phyloP scores from a whole-genome alignment of 2,888 invertebrate species.

The Diarsia dahlii region DNA sequence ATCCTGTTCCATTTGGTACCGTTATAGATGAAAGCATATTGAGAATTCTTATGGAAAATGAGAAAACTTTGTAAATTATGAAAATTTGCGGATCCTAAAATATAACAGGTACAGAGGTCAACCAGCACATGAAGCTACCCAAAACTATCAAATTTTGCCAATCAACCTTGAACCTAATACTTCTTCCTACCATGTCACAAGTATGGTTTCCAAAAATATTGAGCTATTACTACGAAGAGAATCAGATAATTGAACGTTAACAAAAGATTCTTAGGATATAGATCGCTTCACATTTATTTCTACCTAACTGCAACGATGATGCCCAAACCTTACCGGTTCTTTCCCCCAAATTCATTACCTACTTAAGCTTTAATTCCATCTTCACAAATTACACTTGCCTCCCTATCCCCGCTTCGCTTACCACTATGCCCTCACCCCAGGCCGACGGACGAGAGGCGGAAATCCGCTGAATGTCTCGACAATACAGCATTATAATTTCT shows the following conservation, averaged over 20 bases:
- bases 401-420: constrained; percentile 27
- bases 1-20: background rate
- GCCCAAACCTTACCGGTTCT: background rate
- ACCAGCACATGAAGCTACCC: no score
- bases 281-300: background rate
- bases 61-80: background rate
- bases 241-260: background rate
- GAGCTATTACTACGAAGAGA: background rate
- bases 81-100: background rate
- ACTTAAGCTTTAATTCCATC: background rate
- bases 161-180: no score
- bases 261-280: background rate
- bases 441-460: constrained; percentile 46
- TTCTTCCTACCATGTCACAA: no score
- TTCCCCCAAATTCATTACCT: background rate
- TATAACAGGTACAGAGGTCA: no score
- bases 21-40: background rate
- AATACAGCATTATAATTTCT: constrained; percentile 59
- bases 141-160: no score
- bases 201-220: background rate
- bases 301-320: background rate
- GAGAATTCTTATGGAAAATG: background rate
- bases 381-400: background rate
- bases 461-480: constrained; percentile 57
- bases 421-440: constrained; percentile 9